Conservation (phyloP, 2,888 invertebrate genomes). For the Tipula lateralis region DNA sequence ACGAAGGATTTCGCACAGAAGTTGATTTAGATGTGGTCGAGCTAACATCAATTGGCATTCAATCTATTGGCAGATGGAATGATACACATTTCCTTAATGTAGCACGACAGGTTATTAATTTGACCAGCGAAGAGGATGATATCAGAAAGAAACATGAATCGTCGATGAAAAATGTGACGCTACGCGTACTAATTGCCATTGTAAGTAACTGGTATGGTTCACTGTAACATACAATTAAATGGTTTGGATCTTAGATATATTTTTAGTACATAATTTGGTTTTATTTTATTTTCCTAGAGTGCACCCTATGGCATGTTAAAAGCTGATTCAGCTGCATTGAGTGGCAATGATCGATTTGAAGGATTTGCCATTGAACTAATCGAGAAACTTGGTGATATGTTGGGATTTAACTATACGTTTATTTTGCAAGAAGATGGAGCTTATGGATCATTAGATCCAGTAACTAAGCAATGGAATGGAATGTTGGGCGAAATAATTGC, state of each 20-base stretch:
- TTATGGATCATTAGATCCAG: slow-evolving; percentile 63
- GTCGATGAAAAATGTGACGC: slow-evolving; percentile 64
- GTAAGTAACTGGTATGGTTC: neutral
- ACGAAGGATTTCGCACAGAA: slow-evolving; percentile 68
- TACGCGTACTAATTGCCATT: slow-evolving; percentile 64
- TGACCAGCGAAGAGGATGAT: neutral
- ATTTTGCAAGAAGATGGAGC: slow-evolving; percentile 68
- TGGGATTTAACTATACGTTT: slow-evolving; percentile 80
- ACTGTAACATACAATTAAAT: neutral
- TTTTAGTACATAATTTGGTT: neutral
- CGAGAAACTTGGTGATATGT: slow-evolving; percentile 67
- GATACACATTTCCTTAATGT: slow-evolving; percentile 57
- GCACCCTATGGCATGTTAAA: slow-evolving; percentile 85
- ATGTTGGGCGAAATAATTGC: slow-evolving; percentile 59
- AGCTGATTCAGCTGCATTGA: slow-evolving; percentile 60
- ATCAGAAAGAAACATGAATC: slow-evolving; percentile 51
- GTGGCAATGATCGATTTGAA: slow-evolving; percentile 78
- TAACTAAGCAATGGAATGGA: slow-evolving; percentile 64
- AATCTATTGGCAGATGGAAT: slow-evolving; percentile 66
- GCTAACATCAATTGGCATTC: slow-evolving; percentile 58
- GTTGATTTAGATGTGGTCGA: slow-evolving; percentile 65
- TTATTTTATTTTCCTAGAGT: slow-evolving; percentile 51
- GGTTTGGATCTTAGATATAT: neutral
- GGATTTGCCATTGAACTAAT: slow-evolving; percentile 87
- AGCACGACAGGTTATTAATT: slow-evolving; percentile 47